These are phyloP conservation scores for Poeciliopsis presidionis DNA, from an alignment of 2,797 vertebrate species.

Conservation along the genomic window DNA sequence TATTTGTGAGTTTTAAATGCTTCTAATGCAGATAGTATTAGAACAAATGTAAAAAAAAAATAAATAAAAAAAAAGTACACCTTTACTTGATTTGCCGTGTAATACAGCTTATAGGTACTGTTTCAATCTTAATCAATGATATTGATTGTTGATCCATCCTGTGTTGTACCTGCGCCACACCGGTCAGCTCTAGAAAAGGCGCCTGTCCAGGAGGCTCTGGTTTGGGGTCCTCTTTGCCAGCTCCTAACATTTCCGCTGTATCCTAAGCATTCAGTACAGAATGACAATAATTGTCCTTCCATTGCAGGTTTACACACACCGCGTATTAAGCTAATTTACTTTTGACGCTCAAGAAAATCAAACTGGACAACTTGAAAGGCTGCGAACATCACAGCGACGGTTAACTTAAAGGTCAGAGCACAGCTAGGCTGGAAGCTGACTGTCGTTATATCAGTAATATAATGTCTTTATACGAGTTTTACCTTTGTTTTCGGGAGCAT, in stretches of 20 bases:
- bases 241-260: conserved; percentile 51
- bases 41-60: neutral
- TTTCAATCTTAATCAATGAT: neutral
- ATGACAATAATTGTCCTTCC: neutral
- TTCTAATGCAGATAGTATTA: neutral
- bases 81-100: neutral
- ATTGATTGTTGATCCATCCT: neutral
- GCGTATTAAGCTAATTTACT: neutral
- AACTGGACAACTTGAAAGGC: neutral
- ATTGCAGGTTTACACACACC: neutral
- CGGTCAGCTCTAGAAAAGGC: conserved; percentile 49
- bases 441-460: neutral
- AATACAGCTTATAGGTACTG: neutral
- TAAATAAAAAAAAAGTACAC: neutral
- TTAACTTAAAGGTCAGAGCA: neutral
- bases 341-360: neutral
- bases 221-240: conserved; percentile 24
- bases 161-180: conserved; percentile 44
- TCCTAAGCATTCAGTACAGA: conserved; percentile 23
- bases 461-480: neutral
- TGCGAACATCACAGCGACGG: neutral
- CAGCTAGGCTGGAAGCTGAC: neutral
- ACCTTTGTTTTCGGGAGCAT: neutral
- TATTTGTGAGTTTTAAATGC: neutral
- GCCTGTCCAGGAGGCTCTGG: conserved; percentile 15